Base-by-base conservation (phyloP, 1,140 invertebrate genomes). In the Delia radicum region DNA sequence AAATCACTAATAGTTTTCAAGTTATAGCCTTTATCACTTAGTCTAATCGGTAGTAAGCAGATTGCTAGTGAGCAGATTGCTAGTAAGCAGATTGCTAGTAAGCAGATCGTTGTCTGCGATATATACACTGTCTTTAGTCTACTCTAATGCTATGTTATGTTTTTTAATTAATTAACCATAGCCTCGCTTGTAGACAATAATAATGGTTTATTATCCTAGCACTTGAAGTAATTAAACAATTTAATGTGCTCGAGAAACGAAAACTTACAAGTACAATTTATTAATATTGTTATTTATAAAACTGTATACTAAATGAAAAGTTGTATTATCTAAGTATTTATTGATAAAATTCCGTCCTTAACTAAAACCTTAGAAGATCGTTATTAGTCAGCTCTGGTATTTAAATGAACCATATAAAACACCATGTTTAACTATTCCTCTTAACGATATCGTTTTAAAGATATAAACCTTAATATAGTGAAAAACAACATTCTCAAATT, bases 121-220 rank as follows among this genome's bases (percentile, higher is more conserved):
- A n/a, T n/a, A n/a, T n/a, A n/a, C n/a, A n/a, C n/a, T n/a, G n/a
- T n/a, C n/a, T n/a, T n/a, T n/a, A n/a, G 67, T 72, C 74, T 21
- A 2, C 67, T 75, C 65, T 75, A 75, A 75, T 71, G 65, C 42
- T 37, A 33, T 24, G 26, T 65, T 48, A 62, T 71, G 65, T 55
- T 7, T 7, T 28, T 21, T 18, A 7, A 8, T 13, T n/a, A 55
- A 63, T 12, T 75, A n/a, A 28, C n/a, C 65, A 21, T 28, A 76
- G 82, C 80, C 81, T 85, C 83, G 82, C 82, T 79, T 78, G 76
- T 79, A 79, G 82, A 79, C 80, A 33, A 80, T 73, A 83, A 73
- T 77, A 79, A 15, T 21, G 63, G 67, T 76, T 13, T 76, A 75
- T 77, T 73, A 78, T 78, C 75, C 75, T 76, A 74, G 74, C 61